A percentile compares a stretch with the other conserved stretches of the same genome.
Conservation (phyloP, 35 echinoderm and acorn worm genomes). For the Amphiura filiformis region DNA sequence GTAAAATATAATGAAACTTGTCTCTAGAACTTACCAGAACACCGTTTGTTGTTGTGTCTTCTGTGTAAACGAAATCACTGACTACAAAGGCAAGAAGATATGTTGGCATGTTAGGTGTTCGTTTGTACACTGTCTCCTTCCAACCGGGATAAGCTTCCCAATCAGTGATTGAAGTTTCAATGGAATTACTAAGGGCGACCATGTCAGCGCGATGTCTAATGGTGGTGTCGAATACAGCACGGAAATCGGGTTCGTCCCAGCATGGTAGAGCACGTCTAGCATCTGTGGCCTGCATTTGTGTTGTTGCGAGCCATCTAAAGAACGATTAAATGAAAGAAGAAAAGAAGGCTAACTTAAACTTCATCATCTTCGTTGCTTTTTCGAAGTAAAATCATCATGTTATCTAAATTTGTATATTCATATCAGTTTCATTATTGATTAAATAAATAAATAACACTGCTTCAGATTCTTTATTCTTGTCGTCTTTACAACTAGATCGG, state of each 20-base stretch:
- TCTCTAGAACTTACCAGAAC: background rate
- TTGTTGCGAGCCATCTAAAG: constrained; percentile 80
- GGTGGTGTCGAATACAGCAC: constrained; percentile 58
- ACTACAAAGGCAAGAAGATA: constrained; percentile 91
- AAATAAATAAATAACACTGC: too few relatives aligned
- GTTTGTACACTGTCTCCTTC: constrained; percentile 55
- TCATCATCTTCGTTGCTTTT: too few relatives aligned
- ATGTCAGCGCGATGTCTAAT: constrained; percentile 69
- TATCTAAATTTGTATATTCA: too few relatives aligned
- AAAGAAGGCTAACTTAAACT: too few relatives aligned
- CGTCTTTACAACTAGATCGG: too few relatives aligned
- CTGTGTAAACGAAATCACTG: constrained; percentile 44
- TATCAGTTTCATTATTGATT: too few relatives aligned
- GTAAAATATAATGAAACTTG: too few relatives aligned
- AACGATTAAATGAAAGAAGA: background rate
- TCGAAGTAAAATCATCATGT: too few relatives aligned
- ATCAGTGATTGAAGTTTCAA: constrained; percentile 1
- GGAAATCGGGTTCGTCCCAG: constrained; percentile 80
- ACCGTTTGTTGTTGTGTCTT: background rate
- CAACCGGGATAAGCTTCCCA: constrained; percentile 17
- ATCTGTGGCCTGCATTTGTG: constrained; percentile 92
- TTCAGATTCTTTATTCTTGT: too few relatives aligned
- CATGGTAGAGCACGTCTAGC: constrained; percentile 83
- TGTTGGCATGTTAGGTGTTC: constrained; percentile 81
- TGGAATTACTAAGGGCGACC: constrained; percentile 60